Percentiles rank a stretch among this genome's conserved stretches.
These are phyloP conservation scores for Magallana nippona DNA, from an alignment of 2,888 invertebrate species.

Conservation along the genomic window DNA sequence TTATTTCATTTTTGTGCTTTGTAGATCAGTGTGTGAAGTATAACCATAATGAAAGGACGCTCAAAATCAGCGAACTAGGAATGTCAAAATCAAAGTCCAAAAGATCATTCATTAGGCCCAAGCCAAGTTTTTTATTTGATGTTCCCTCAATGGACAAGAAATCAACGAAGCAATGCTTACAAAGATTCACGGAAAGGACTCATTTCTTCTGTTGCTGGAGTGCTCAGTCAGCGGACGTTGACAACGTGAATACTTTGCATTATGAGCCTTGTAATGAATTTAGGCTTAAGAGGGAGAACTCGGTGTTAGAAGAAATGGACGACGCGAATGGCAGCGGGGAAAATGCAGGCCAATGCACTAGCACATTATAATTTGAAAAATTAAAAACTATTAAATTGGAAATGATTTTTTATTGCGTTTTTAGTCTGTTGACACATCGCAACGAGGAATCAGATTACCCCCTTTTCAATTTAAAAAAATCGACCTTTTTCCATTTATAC, in stretches of 20 bases:
- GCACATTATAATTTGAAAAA: too few relatives aligned
- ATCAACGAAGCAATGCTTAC: background rate
- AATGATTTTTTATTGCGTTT: too few relatives aligned
- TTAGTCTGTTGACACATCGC: too few relatives aligned
- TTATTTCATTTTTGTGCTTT: background rate
- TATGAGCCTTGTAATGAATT: background rate
- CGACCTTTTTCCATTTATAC: too few relatives aligned
- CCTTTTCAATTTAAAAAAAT: too few relatives aligned
- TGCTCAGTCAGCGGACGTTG: background rate
- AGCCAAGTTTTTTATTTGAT: background rate
- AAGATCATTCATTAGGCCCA: conserved; percentile 4
- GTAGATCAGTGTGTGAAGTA: background rate
- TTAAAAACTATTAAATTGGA: too few relatives aligned
- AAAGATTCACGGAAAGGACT: background rate
- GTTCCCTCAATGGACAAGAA: background rate
- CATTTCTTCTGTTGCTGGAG: background rate
- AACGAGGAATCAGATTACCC: too few relatives aligned
- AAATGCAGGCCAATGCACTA: too few relatives aligned
- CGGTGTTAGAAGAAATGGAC: background rate
- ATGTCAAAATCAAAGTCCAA: conserved; percentile 11
- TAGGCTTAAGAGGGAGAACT: background rate
- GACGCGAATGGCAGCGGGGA: background rate
- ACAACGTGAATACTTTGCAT: background rate
- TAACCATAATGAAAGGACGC: background rate
- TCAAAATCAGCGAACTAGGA: background rate